Evolutionary conservation across 2,888 invertebrate species (phyloP).

Genomic region (Rugalucina vietnamica): DNA sequence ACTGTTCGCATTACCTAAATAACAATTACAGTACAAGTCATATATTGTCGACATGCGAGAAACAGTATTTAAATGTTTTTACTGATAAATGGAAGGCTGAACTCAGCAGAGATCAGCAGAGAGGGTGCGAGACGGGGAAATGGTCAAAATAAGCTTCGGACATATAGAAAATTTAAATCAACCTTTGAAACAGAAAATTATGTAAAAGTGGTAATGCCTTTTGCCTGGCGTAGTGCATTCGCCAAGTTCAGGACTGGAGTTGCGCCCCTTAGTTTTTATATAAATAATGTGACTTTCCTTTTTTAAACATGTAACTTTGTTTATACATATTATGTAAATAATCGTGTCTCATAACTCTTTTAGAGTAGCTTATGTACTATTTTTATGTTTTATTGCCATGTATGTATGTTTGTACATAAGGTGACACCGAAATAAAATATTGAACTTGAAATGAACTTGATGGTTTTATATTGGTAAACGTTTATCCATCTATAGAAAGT

Average conservation of each 20-base stretch:
- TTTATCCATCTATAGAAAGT: no score
- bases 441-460: no score
- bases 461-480: no score
- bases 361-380: no score
- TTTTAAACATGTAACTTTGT: no score
- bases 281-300: no score
- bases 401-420: no score
- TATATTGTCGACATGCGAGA: not conserved
- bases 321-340: no score
- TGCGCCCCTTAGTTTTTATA: constrained; percentile 21
- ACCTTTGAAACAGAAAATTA: constrained; percentile 10
- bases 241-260: constrained; percentile 27
- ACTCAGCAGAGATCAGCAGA: not conserved
- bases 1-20: not conserved
- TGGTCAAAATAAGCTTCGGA: constrained; percentile 16
- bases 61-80: not conserved
- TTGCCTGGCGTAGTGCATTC: constrained; percentile 12
- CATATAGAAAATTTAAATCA: constrained; percentile 14
- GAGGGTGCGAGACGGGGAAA: not conserved
- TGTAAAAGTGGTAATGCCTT: constrained; percentile 9
- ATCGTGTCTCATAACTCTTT: no score
- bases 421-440: no score
- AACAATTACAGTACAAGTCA: not conserved
- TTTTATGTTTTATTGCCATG: no score
- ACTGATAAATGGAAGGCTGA: not conserved